These are phyloP conservation scores for Anthoscopus minutus DNA, from an alignment of 2,113 vertebrate genomes.

Conservation along the genomic window DNA sequence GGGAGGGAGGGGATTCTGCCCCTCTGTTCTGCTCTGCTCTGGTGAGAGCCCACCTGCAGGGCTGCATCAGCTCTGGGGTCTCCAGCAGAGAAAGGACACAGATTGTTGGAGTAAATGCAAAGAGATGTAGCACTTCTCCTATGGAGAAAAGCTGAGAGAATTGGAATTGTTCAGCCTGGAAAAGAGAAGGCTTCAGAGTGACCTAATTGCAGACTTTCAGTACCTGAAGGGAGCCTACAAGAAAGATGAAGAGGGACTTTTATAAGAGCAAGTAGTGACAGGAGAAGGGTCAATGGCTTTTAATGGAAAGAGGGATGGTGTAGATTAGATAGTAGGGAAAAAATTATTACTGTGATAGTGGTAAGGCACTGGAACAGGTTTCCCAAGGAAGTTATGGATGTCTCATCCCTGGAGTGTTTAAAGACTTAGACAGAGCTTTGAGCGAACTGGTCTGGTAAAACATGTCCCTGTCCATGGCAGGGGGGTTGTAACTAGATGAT, in stretches of 20 bases:
- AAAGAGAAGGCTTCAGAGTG: background rate
- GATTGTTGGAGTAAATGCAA: background rate
- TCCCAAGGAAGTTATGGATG: background rate
- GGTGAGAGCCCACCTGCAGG: fast-evolving
- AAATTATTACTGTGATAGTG: background rate
- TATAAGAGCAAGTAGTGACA: background rate
- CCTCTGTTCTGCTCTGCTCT: background rate
- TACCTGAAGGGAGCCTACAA: background rate
- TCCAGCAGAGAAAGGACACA: background rate
- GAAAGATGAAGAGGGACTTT: background rate
- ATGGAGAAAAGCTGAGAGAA: background rate
- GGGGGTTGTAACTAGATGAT: background rate
- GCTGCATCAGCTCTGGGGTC: background rate
- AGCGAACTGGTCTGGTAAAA: background rate
- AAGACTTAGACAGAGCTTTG: background rate
- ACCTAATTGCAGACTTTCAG: background rate
- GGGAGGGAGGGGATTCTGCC: fast-evolving
- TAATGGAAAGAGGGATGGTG: background rate
- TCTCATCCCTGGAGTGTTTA: background rate
- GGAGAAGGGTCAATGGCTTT: background rate
- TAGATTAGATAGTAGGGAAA: background rate
- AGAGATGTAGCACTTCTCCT: background rate
- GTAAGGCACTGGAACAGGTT: background rate
- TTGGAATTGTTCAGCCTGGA: background rate
- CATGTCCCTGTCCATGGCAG: background rate